Base-by-base conservation (phyloP, 2,113 vertebrate genomes). In the Micronycteris hirsuta region DNA sequence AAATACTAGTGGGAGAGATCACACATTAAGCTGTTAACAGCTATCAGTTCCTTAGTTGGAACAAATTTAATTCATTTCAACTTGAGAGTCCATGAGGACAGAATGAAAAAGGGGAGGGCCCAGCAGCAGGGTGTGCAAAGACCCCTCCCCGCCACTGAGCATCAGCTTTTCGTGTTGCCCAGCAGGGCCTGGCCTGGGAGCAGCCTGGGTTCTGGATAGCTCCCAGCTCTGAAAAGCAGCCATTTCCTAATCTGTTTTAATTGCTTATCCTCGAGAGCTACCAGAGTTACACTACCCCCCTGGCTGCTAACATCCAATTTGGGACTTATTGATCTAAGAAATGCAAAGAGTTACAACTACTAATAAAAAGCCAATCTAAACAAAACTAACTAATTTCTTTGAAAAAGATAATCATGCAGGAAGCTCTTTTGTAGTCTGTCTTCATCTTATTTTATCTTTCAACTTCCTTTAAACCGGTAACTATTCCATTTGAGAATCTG, bases 281-380 rank as follows among this genome's bases (percentile, higher is more conserved):
- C 17, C 41, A 33, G 17, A 80, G 47, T 85, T 91, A 38, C 3
- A 26, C 22, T 67, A 22, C 58, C 14, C 31, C 33, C 31, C 24
- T 65, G 87, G 9, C 52, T 8, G 15, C 76, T 81, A 43, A 71
- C 28, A 67, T 89, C 63, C 33, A 45, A 45, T 22, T 76, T 93
- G 49, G 81, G 14, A 88, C 14, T 95, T n/a, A 73, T 0, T 80
- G 83, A 89, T 95, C 45, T 41, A 89, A 70, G 65, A 52, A 80
- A 67, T 77, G 12, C 56, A 52, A 84, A 68, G 41, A 86, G 28
- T 49, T 89, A 74, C 3, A 78, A 68, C 28, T 82, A n/a, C 74
- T 56, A 74, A 76, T 86, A 91, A 93, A 91, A 97, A 92, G 36
- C 8, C 68, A 92, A 36, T 77, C 5, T 67, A 84, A 92, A 86